Percentiles rank a stretch among this genome's conserved stretches.
These are phyloP conservation scores for Homarus americanus DNA, from an alignment of 1,140 invertebrate species.

Conservation along the genomic window DNA sequence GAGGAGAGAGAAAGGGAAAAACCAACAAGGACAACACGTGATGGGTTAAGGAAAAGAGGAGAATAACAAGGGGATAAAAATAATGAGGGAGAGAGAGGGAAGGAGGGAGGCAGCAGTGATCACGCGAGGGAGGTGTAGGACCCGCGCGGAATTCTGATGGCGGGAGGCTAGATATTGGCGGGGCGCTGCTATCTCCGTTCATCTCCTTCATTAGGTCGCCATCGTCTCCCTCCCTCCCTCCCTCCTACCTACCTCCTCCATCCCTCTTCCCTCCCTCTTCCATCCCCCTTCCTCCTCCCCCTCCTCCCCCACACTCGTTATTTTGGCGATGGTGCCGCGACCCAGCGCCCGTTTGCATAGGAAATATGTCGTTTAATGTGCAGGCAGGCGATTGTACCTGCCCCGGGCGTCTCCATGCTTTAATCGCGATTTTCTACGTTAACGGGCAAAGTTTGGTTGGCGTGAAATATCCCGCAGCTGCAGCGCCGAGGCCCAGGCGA, in stretches of 20 bases:
- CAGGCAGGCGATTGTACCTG: slow-evolving; percentile 58
- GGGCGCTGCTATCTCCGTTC: neutral
- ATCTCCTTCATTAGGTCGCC: slow-evolving; percentile 12
- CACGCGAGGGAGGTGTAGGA: neutral
- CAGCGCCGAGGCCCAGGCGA: neutral
- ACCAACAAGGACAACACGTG: neutral
- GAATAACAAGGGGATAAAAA: slow-evolving; percentile 18
- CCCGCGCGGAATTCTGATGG: slow-evolving; percentile 12
- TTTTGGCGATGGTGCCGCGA: neutral
- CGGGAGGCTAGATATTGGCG: neutral
- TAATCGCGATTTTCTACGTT: slow-evolving; percentile 62
- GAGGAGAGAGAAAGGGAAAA: neutral
- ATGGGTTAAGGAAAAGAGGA: slow-evolving; percentile 13
- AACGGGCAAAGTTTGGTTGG: slow-evolving; percentile 47
- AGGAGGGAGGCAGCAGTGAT: neutral
- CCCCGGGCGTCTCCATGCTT: slow-evolving; percentile 37
- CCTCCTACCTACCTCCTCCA: neutral
- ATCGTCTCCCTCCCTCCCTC: neutral
- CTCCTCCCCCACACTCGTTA: neutral
- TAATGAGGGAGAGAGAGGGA: slow-evolving; percentile 9
- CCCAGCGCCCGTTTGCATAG: slow-evolving; percentile 52
- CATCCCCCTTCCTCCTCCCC: neutral
- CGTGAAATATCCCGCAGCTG: slow-evolving; percentile 31
- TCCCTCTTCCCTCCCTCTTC: neutral
- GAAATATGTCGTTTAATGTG: slow-evolving; percentile 64